Evolutionary conservation across 2,797 vertebrate species (phyloP), one percentile per base, ranked within the genome.

Genomic region (Oreonectes daqikongensis): DNA sequence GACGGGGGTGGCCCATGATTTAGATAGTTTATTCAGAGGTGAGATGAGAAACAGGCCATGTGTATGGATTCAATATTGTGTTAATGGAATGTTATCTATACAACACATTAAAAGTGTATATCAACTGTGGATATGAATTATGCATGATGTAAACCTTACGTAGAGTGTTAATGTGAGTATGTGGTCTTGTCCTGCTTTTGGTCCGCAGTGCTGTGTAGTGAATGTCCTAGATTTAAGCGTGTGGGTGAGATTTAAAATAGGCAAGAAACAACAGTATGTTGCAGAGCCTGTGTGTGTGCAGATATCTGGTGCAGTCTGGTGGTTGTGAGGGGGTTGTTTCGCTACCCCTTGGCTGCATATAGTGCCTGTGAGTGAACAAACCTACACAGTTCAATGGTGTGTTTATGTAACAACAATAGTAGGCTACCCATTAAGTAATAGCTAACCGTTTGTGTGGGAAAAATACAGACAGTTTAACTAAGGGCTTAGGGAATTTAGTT

Each of bases 211-310:
- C 78, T 83, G 75, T 69, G 84, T 24, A 79, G 70, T 84, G 35
- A 80, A 67, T 85, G 88, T 78, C 88, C 88, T 86, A 90, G 82
- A 87, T 91, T 82, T 82, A 55, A 81, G 82, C 75, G 82, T 84
- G 82, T 83, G 83, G 81, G 81, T 80, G 81, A 78, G 77, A 60
- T 70, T 52, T 63, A 55, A 77, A 77, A 77, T 64, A 70, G 67
- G 28, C 28, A 63, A 52, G 57, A 67, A 75, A 75, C 77, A 75
- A 77, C 84, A 85, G 79, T 79, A 72, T 84, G 80, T 82, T 77
- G 67, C 74, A 76, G 73, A 46, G 60, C 48, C 71, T 75, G 67
- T 79, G 78, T 64, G 70, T 76, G 71, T 71, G 84, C 76, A 81
- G 80, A 85, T 89, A 83, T 83, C 82, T 86, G 82, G 72, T 71